phyloP scores from a whole-genome alignment of 2,797 vertebrate species.

The Xiphophorus birchmanni region DNA sequence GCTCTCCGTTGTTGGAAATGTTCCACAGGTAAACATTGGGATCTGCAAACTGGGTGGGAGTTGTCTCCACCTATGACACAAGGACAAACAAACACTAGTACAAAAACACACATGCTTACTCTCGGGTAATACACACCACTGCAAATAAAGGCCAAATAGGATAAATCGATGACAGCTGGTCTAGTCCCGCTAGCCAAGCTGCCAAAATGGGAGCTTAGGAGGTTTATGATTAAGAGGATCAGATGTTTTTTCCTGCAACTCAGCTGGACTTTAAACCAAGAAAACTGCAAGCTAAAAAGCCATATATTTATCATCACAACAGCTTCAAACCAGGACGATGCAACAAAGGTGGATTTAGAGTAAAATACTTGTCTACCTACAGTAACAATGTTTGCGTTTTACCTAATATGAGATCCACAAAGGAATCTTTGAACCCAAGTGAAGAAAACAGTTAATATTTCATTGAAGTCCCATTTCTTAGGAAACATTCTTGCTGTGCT shows the following conservation, averaged over 20 bases:
- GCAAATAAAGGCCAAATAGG: conserved; percentile 25
- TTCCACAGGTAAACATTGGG: conserved; percentile 93
- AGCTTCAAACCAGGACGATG: background rate
- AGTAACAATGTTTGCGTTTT: conserved; percentile 6
- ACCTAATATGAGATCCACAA: conserved; percentile 7
- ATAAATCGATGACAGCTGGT: conserved; percentile 15
- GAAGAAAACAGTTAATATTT: conserved; percentile 54
- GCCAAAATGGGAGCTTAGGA: conserved; percentile 10
- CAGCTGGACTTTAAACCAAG: conserved; percentile 60
- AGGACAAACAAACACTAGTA: background rate
- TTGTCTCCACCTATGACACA: conserved; percentile 86
- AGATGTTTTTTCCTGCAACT: background rate
- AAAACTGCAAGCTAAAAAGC: conserved; percentile 34
- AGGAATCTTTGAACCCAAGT: conserved; percentile 19
- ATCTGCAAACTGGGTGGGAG: conserved; percentile 89
- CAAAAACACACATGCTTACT: conserved; percentile 3
- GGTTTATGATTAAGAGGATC: conserved; percentile 64
- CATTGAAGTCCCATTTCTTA: background rate
- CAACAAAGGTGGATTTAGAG: background rate
- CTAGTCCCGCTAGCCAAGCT: conserved; percentile 6
- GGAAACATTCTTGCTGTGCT: conserved; percentile 7
- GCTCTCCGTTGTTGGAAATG: conserved; percentile 85
- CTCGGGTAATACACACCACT: conserved; percentile 10
- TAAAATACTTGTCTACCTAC: background rate
- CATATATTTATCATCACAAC: background rate